Base-by-base conservation (phyloP, 2,888 invertebrate genomes). In the Yponomeuta cagnagella region DNA sequence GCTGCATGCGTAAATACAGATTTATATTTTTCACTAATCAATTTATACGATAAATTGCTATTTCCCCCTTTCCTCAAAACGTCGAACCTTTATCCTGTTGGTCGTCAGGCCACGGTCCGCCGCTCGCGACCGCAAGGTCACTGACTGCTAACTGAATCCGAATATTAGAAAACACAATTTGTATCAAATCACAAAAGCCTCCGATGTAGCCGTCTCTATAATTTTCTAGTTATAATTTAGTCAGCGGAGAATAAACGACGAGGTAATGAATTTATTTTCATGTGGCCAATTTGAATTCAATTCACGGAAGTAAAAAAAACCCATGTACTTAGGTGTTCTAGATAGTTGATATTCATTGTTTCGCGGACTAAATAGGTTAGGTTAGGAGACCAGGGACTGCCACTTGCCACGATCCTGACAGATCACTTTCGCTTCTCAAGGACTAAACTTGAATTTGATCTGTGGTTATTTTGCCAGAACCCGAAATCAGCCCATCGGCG, bases 121-220 rank as follows among this genome's bases (percentile, higher is more conserved):
- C 74, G 78, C 71, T 70, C 73, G 74, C 77, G 73, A 74, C 73
- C 74, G 70, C 74, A 76, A 78, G 82, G 81, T 85, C 83, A 82
- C 76, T 81, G 84, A 84, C 84, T 78, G 76, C 33, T 52, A 52
- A 52, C 48, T 64, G 64, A 33, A 43, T 52, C 52, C 15, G 70
- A 70, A 63, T 70, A 37, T 63, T n/a, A 37, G 63, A 69, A 70
- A 70, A 63, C 52, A 52, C 52, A 52, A 63, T n/a, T 63, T 37
- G 48, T 23, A 63, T 70, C 63, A 63, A 70, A 70, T 70, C 68
- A 43, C 43, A 48, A 69, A 70, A 30, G 58, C 52, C 37, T 48
- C 68, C 9, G 48, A 68, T 48, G n/a, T 15, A 3, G n/a, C 37
- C 15, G 48, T 63, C 70, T 63, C 33, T 70, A 37, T 70, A 70